Evolutionary conservation across 1,140 invertebrate genomes (phyloP).

Genomic region (Chelonus insularis): DNA sequence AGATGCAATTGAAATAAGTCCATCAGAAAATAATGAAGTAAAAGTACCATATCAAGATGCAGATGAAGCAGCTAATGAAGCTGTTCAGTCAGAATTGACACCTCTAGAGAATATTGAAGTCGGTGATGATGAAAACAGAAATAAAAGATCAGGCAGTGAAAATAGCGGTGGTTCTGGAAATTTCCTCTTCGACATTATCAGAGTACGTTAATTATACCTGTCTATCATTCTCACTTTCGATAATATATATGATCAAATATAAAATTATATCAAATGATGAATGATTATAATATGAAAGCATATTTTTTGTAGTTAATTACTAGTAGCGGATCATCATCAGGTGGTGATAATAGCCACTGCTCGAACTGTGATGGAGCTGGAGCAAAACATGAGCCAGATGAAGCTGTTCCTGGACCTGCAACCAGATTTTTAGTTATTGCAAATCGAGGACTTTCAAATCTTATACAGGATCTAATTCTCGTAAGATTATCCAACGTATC

Average conservation of each 20-base stretch:
- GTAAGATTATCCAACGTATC: constrained; percentile 56
- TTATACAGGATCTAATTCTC: constrained; percentile 83
- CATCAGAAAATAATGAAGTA: constrained; percentile 67
- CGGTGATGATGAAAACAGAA: constrained; percentile 74
- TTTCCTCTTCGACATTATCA: constrained; percentile 83
- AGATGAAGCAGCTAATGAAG: constrained; percentile 54
- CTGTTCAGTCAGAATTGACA: constrained; percentile 57
- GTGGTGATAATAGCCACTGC: no score
- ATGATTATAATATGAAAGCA: no score
- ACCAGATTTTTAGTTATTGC: constrained; percentile 82
- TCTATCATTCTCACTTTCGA: no score
- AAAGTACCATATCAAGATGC: constrained; percentile 66
- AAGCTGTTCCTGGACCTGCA: constrained; percentile 83
- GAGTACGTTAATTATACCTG: no score
- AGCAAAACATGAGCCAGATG: constrained; percentile 62
- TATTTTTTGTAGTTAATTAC: constrained; percentile 79
- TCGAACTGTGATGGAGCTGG: no score
- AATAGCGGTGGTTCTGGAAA: constrained; percentile 78
- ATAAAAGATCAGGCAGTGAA: constrained; percentile 74
- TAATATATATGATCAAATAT: no score
- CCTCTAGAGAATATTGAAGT: constrained; percentile 65
- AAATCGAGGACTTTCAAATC: constrained; percentile 79
- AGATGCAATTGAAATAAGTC: constrained; percentile 56
- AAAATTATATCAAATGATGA: no score
- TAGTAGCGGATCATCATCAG: constrained; percentile 61